Conservation (phyloP, 2,797 vertebrate genomes). For the Avahi laniger region DNA sequence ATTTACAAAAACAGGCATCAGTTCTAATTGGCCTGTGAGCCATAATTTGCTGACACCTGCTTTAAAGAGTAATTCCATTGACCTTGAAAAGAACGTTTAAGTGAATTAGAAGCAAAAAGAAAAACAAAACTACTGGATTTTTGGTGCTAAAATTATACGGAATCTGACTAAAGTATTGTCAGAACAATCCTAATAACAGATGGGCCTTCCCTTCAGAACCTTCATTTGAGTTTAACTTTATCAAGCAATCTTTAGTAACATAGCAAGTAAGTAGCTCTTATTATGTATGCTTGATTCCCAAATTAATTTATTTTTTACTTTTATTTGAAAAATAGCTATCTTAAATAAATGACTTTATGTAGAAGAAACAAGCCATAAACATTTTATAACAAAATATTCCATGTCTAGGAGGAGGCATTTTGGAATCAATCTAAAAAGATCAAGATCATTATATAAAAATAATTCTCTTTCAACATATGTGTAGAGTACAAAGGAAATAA, state of each 20-base stretch:
- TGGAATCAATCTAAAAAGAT: neutral
- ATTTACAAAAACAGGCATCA: neutral
- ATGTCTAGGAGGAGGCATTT: neutral
- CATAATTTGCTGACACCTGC: neutral
- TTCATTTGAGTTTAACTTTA: neutral
- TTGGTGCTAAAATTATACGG: neutral
- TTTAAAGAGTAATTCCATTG: neutral
- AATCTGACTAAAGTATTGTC: neutral
- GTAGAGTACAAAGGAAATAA: neutral
- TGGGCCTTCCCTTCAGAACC: neutral
- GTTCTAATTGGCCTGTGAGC: neutral
- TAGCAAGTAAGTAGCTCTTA: neutral
- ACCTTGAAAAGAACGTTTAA: neutral
- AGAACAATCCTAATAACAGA: neutral
- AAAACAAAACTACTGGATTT: neutral
- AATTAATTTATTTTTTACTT: slow-evolving; percentile 8
- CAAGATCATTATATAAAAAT: neutral
- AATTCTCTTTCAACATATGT: neutral
- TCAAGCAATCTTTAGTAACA: neutral
- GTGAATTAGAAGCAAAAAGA: neutral
- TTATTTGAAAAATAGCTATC: neutral
- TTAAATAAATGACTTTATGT: neutral
- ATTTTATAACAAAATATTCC: neutral
- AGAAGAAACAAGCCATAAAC: neutral
- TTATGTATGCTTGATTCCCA: neutral